Evolutionary conservation across 2,797 vertebrate genomes (phyloP), one percentile per base, ranked within the genome.

Genomic region (Alouatta caraya): DNA sequence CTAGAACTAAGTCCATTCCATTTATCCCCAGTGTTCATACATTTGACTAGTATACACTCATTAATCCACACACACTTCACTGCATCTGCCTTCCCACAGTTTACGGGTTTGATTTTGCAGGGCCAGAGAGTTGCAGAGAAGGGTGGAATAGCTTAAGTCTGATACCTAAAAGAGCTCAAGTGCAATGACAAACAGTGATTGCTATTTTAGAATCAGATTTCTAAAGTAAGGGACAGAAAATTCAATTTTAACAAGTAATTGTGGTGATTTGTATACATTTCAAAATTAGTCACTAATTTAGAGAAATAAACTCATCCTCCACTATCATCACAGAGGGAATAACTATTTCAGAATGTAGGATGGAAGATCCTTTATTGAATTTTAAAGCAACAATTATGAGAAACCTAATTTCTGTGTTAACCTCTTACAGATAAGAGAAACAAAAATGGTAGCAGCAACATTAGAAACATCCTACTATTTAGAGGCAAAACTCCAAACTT

Each of bases 341-440:
- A 88, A 8, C 46, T 37, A 83, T 89, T 95, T 81, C 46, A 86
- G 7, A 83, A 95, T 84, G 37, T 19, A 95, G 0, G 59, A 24
- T 28, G 8, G 64, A 64, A 48, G 15, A 88, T 85, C 59, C 14
- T 90, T 26, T 59, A 86, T 57, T 93, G 90, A 82, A 73, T 67
- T 82, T 80, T 93, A 83, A 97, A 89, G 21, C 12, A 88, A 21
- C 76, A 24, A 95, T 89, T 93, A 93, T 30, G 76, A 87, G 52
- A 96, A 92, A 39, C 0, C 1, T 83, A 82, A 64, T 76, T 95
- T 94, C 72, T 88, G 44, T 61, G n/a, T 70, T 90, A 70, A 94
- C 8, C 5, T 48, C 61, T 83, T 82, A 95, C 5, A 61, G 42
- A 93, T 84, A 39, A 95, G 15, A 59, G 42, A 80, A 84, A 67